A percentile compares a stretch with the other conserved stretches of the same genome.
These are phyloP conservation scores for Bubalus kerabau DNA, from an alignment of 2,113 vertebrate genomes.

Conservation along the genomic window DNA sequence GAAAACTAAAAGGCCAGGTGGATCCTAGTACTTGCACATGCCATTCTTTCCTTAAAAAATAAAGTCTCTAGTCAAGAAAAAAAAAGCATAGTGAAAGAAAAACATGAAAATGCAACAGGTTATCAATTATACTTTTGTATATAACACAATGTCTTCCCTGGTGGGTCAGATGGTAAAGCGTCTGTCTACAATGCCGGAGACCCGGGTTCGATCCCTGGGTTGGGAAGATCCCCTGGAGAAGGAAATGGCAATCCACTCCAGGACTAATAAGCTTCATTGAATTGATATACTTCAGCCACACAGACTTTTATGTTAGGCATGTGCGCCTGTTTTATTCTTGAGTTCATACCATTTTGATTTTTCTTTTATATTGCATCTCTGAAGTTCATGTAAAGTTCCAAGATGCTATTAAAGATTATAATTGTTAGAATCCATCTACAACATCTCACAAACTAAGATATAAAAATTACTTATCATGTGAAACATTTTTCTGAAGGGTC, in stretches of 20 bases:
- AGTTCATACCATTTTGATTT: neutral
- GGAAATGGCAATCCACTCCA: too few species aligned
- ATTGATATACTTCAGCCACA: neutral
- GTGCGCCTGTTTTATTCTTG: neutral
- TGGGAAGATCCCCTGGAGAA: too few species aligned
- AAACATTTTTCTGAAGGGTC: neutral
- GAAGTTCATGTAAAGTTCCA: neutral
- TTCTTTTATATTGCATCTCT: neutral
- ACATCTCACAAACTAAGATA: neutral
- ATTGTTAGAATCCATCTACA: neutral
- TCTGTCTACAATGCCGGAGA: too few species aligned
- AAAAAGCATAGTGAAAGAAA: neutral
- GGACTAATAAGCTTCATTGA: neutral
- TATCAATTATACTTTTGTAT: neutral
- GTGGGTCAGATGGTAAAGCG: too few species aligned
- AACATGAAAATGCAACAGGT: neutral
- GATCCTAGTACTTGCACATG: neutral
- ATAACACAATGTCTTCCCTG: neutral
- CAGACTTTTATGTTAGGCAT: neutral
- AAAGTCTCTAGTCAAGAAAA: neutral
- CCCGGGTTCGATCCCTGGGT: too few species aligned
- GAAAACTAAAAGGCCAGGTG: neutral
- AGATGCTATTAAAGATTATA: slow-evolving; percentile 1
- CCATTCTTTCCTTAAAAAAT: neutral
- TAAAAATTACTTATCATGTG: neutral